phyloP scores from a whole-genome alignment of 2,888 invertebrate species.

The Anagyrus pseudococci region DNA sequence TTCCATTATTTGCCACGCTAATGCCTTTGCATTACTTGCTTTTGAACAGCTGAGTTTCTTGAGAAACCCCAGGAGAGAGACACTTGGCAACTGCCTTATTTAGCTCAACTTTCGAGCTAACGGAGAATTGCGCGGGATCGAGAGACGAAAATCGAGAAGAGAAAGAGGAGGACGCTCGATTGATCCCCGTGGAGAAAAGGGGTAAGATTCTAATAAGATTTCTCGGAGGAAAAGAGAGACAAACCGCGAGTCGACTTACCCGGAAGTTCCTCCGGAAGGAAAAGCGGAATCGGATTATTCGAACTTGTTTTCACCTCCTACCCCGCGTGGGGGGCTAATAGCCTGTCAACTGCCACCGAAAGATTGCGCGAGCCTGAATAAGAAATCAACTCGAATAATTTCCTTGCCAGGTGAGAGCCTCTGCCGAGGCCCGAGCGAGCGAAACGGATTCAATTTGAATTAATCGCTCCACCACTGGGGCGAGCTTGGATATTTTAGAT shows the following conservation, averaged over 20 bases:
- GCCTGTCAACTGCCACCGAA: slow-evolving; percentile 37
- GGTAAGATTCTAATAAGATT: slow-evolving; percentile 43
- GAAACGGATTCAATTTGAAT: slow-evolving; percentile 35
- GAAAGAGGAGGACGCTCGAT: slow-evolving; percentile 10
- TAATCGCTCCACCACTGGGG: slow-evolving; percentile 21
- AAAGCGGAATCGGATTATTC: slow-evolving; percentile 34
- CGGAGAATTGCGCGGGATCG: too few relatives aligned
- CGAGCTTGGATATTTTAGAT: too few relatives aligned
- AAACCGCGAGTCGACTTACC: background rate
- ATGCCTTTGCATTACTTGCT: too few relatives aligned
- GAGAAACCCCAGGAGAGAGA: too few relatives aligned
- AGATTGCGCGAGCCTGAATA: slow-evolving; percentile 36
- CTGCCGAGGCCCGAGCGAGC: background rate
- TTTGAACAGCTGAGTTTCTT: too few relatives aligned
- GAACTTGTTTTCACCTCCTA: slow-evolving; percentile 35
- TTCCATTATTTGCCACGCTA: too few relatives aligned
- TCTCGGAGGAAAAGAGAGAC: slow-evolving; percentile 25
- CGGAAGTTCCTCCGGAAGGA: too few relatives aligned
- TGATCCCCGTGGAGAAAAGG: slow-evolving; percentile 33
- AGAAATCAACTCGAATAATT: slow-evolving; percentile 40
- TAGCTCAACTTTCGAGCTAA: too few relatives aligned
- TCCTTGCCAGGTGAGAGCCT: slow-evolving; percentile 14
- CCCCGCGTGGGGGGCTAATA: too few relatives aligned
- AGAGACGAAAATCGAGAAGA: too few relatives aligned
- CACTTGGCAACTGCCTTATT: too few relatives aligned